A percentile compares a stretch with the other conserved stretches of the same genome.
Conservation (phyloP, 2,113 vertebrate genomes). For the Poeciliopsis prolifica region DNA sequence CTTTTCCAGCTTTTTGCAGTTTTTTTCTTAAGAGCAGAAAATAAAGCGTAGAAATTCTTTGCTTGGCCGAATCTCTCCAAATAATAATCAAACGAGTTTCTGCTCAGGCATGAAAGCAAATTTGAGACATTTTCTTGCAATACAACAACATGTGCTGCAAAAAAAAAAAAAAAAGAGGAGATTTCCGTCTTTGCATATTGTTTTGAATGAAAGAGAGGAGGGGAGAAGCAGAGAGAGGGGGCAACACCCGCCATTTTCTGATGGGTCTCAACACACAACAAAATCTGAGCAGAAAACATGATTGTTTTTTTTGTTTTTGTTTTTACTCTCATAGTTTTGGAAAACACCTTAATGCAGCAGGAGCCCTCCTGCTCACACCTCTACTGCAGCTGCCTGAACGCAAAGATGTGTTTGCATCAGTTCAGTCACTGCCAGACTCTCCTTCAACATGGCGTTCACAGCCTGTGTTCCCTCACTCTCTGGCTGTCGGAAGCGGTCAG, state of each 20-base stretch:
- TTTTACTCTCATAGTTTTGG: background rate
- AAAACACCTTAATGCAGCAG: background rate
- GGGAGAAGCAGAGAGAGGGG: background rate
- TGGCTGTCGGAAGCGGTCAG: conserved; percentile 59
- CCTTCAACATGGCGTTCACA: conserved; percentile 77
- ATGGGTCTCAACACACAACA: conserved; percentile 54
- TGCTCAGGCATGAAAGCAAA: background rate
- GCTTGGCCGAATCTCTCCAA: background rate
- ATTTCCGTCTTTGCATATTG: conserved; percentile 30
- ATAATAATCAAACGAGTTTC: background rate
- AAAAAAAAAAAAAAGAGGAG: background rate
- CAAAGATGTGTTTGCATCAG: conserved; percentile 15
- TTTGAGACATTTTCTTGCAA: background rate
- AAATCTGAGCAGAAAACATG: conserved; percentile 23
- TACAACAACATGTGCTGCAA: conserved; percentile 2
- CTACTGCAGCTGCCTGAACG: background rate
- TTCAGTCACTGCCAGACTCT: conserved; percentile 37
- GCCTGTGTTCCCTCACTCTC: conserved; percentile 34
- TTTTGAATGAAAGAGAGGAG: background rate
- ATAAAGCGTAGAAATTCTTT: background rate
- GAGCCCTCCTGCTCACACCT: conserved; percentile 1
- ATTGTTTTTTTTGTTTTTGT: background rate
- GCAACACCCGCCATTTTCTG: conserved; percentile 78
- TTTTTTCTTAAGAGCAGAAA: conserved; percentile 7
- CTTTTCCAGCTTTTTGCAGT: conserved; percentile 3